These are phyloP conservation scores for Monarcha castaneiventris DNA, from an alignment of 2,113 vertebrate species.

Conservation along the genomic window DNA sequence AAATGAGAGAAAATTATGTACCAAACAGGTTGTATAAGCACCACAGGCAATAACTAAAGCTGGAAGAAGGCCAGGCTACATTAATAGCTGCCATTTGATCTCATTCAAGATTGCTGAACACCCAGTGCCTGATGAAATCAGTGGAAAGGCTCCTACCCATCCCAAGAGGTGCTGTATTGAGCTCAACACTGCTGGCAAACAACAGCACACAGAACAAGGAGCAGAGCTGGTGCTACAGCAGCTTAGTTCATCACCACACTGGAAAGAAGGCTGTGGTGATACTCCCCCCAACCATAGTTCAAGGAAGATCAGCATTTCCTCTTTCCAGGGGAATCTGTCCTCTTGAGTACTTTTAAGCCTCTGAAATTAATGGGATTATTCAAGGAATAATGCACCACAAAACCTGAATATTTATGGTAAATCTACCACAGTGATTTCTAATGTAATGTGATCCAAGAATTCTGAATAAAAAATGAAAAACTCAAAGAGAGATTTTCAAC, in stretches of 20 bases:
- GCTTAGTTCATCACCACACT: not conserved
- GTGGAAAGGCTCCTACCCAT: not conserved
- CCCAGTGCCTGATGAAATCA: not conserved
- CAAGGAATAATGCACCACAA: not conserved
- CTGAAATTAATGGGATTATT: slow-evolving; percentile 7
- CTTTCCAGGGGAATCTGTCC: not conserved
- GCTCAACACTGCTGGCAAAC: not conserved
- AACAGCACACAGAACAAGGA: not conserved
- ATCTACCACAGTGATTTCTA: not conserved
- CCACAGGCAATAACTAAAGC: slow-evolving; percentile 24
- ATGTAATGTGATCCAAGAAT: not conserved
- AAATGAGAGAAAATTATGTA: slow-evolving; percentile 30
- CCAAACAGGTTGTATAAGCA: slow-evolving; percentile 55
- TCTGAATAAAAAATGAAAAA: slow-evolving; percentile 4
- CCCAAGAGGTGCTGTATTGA: not conserved
- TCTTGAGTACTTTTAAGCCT: not conserved
- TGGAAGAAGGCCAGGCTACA: slow-evolving; percentile 27
- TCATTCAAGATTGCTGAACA: not conserved
- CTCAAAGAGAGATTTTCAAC: not conserved
- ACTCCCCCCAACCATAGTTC: not conserved
- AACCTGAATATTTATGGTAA: slow-evolving; percentile 22
- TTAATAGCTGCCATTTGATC: slow-evolving; percentile 21
- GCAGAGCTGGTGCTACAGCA: not conserved
- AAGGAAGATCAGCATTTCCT: not conserved
- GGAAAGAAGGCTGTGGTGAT: not conserved